A percentile compares a stretch with the other conserved stretches of the same genome.
Evolutionary conservation across 2,888 invertebrate genomes (phyloP).

Genomic region (Ischnura elegans): DNA sequence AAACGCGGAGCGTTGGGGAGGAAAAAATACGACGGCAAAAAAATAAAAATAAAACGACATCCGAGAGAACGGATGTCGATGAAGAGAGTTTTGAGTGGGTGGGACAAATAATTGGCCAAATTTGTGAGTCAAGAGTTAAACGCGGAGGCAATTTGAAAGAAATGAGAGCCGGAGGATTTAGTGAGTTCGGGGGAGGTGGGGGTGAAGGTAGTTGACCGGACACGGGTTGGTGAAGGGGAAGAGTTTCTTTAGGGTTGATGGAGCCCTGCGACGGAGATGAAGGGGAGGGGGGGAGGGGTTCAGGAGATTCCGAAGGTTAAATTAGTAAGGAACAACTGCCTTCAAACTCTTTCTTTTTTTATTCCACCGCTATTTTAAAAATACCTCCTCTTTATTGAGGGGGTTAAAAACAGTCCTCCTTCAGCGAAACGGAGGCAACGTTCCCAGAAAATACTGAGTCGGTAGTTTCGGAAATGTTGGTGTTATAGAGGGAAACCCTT

Average conservation of each 20-base stretch:
- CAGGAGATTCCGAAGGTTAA: background rate
- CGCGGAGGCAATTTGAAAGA: background rate
- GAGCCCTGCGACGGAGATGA: background rate
- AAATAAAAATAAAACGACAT: background rate
- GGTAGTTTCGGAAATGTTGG: background rate
- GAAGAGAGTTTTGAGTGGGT: background rate
- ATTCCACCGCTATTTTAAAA: background rate
- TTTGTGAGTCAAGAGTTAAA: constrained; percentile 29
- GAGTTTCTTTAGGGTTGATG: background rate
- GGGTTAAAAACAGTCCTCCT: background rate
- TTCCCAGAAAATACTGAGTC: background rate
- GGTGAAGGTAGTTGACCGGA: background rate
- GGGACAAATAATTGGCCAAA: constrained; percentile 22
- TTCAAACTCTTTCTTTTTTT: background rate
- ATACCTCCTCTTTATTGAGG: background rate
- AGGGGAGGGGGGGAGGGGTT: background rate
- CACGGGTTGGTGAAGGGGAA: background rate
- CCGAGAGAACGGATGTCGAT: background rate
- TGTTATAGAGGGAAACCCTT: background rate
- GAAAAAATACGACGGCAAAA: background rate
- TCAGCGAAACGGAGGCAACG: background rate
- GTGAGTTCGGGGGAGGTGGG: background rate
- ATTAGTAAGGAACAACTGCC: constrained; percentile 3
- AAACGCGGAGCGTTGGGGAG: background rate
- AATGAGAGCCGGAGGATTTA: background rate